Evolutionary conservation across 2,797 vertebrate species (phyloP).

Genomic region (Taenioides sp.): DNA sequence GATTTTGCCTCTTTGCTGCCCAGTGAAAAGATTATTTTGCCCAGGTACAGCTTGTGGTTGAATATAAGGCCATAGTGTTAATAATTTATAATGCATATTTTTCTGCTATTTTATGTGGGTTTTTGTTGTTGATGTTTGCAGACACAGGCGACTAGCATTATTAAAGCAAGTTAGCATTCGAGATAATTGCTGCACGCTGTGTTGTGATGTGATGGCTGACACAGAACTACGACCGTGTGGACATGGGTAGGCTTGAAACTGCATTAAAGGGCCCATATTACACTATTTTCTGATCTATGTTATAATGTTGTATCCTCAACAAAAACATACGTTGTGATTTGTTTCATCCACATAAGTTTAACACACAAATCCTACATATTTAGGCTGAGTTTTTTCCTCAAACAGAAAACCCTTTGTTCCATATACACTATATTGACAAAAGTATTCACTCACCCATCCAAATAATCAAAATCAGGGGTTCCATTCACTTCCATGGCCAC

Average conservation of each 20-base stretch:
- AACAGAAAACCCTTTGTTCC: too few relatives aligned
- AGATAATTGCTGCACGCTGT: slow-evolving; percentile 98
- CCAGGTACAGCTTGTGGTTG: slow-evolving; percentile 80
- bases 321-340: too few relatives aligned
- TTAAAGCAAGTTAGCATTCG: slow-evolving; percentile 97
- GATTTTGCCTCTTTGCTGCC: slow-evolving; percentile 92
- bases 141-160: slow-evolving; percentile 85
- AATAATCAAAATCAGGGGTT: too few relatives aligned
- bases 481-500: too few relatives aligned
- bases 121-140: slow-evolving; percentile 32
- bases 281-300: too few relatives aligned
- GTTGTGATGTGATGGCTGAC: slow-evolving; percentile 96
- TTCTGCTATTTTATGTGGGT: background rate
- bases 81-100: background rate
- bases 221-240: slow-evolving; percentile 95
- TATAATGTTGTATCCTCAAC: too few relatives aligned
- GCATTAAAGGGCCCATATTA: background rate
- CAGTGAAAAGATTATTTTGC: slow-evolving; percentile 97
- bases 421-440: too few relatives aligned
- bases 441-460: too few relatives aligned
- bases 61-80: background rate
- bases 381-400: too few relatives aligned
- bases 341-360: too few relatives aligned
- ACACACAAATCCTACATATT: too few relatives aligned
- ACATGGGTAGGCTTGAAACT: slow-evolving; percentile 84